Percentiles rank a stretch among this genome's conserved stretches.
phyloP scores from a whole-genome alignment of 2,113 vertebrate species.

The Pantherophis guttatus region DNA sequence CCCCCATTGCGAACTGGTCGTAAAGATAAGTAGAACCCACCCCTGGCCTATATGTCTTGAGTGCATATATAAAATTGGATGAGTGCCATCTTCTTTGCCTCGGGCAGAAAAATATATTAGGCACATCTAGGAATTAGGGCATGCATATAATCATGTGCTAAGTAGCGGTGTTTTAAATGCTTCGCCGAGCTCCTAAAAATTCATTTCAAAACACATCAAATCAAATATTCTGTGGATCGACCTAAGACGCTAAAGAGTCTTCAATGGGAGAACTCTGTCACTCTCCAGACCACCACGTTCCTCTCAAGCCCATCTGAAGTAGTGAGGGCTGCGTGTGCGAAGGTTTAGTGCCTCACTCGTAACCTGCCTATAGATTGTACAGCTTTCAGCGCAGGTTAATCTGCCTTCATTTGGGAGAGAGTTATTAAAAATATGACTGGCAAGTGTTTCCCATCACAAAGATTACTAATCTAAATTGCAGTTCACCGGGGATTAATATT shows the following conservation, averaged over 20 bases:
- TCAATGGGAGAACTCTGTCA: not conserved
- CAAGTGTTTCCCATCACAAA: constrained; percentile 8
- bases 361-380: constrained; percentile 1
- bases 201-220: not conserved
- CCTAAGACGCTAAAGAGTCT: not conserved
- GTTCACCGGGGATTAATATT: constrained; percentile 29
- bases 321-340: not conserved
- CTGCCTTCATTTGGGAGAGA: not conserved
- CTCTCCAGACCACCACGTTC: not conserved
- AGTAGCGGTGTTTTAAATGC: not conserved
- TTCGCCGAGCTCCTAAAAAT: not conserved
- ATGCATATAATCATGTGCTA: not conserved
- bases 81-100: not conserved
- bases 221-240: not conserved
- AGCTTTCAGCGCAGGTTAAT: not conserved
- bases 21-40: too few relatives aligned
- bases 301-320: constrained; percentile 9
- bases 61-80: not conserved
- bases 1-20: too few relatives aligned
- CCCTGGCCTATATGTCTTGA: not conserved
- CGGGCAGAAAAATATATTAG: not conserved
- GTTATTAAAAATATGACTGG: constrained; percentile 15
- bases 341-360: not conserved
- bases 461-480: constrained; percentile 14
- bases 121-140: not conserved